Base-by-base conservation (phyloP, 2,888 invertebrate species). In the Amiota communis region DNA sequence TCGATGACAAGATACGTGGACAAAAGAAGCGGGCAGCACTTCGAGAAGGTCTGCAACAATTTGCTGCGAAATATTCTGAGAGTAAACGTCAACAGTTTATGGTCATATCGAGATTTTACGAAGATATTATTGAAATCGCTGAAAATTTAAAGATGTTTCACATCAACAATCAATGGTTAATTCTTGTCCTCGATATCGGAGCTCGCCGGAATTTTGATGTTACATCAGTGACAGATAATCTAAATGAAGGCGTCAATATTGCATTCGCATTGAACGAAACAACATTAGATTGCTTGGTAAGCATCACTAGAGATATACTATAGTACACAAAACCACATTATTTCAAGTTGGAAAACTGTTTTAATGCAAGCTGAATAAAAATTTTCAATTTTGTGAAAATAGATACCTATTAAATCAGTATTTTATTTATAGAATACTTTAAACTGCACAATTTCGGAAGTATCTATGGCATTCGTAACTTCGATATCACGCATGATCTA, bases 111-210 rank as follows among this genome's bases (percentile, higher is more conserved):
- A 81, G 81, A 74, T 88, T 87, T 15, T 81, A 87, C 70, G 91
- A 92, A 13, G 91, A 92, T 0, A 91, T 95, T 78, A 92, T 95
- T 84, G 93, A 94, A 83, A 92, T 92, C 3, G 95, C 95, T 0
- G 93, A 94, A 63, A 90, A 91, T 0, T 88, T 94, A 69, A 90
- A 91, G 53, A 92, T 96, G 91, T 93, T 94, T 0, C 92, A 93
- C 81, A 93, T 95, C 0, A 91, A 91, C 80, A 95, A 93, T 76
- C 95, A 96, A 85, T 96, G 96, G 96, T 87, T 96, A n/a, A 96
- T 95, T 86, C 91, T 96, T 53, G 90, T 96, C 70, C 91, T 94
- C 0, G 93, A 95, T 73, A 92, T 92, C 0, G 89, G 91, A 72
- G 84, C 81, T 0, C 88, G 88, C 4, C 84, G 84, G 56, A 84